Evolutionary conservation across 2,113 vertebrate species (phyloP).

Genomic region (Barnardius zonarius): DNA sequence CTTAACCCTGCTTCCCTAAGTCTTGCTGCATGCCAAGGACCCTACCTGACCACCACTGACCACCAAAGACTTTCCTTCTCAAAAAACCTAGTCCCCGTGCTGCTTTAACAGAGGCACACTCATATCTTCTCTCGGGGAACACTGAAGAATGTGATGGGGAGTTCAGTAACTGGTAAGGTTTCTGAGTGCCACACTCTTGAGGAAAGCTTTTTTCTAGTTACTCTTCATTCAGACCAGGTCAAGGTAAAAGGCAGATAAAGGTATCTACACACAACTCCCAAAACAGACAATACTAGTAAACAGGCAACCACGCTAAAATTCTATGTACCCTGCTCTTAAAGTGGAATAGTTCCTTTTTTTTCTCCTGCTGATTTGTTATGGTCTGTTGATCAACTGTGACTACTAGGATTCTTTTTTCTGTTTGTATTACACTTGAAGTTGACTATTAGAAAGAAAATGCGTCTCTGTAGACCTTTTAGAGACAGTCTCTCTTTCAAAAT

Average conservation of each 20-base stretch:
- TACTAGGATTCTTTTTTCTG: background rate
- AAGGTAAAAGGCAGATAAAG: background rate
- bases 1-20: background rate
- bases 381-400: background rate
- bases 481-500: background rate
- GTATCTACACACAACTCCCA: background rate
- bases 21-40: background rate
- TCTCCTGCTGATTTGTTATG: background rate
- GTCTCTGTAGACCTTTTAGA: background rate
- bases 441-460: background rate
- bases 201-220: background rate
- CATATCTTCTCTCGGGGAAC: background rate
- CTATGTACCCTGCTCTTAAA: background rate
- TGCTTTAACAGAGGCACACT: background rate
- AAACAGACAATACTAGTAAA: background rate
- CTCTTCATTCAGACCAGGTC: background rate
- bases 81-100: background rate
- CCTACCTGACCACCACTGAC: background rate
- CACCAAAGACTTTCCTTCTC: background rate
- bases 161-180: background rate
- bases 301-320: background rate
- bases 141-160: background rate
- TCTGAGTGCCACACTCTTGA: background rate
- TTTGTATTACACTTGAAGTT: background rate
- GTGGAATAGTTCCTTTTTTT: background rate